Conservation (phyloP, 2,888 invertebrate species). For the Euplagia quadripunctaria region DNA sequence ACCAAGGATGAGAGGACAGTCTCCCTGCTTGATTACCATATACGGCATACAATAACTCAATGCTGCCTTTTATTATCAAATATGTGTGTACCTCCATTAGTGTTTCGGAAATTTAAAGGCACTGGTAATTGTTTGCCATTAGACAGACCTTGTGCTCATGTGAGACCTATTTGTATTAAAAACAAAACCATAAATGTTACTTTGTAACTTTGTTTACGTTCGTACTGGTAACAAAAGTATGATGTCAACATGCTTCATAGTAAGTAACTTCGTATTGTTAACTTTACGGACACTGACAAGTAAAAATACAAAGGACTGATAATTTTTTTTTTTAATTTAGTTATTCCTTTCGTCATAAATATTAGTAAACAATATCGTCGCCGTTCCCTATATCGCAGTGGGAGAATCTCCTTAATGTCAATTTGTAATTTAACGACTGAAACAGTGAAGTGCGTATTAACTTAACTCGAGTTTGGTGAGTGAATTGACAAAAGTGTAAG, state of each 20-base stretch:
- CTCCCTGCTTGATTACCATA: too few species aligned
- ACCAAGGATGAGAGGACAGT: too few species aligned
- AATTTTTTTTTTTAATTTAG: too few species aligned
- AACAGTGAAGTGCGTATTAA: conserved; percentile 1
- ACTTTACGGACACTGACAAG: too few species aligned
- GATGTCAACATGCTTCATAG: neutral
- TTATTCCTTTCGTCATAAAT: neutral
- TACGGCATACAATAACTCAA: too few species aligned
- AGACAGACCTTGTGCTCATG: neutral
- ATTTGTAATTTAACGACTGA: neutral
- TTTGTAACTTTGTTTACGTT: too few species aligned
- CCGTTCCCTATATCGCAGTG: neutral
- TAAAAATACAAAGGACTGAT: too few species aligned
- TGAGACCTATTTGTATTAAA: too few species aligned
- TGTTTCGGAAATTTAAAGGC: neutral
- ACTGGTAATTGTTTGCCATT: neutral
- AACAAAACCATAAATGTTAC: too few species aligned
- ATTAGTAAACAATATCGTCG: neutral
- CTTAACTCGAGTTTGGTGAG: neutral
- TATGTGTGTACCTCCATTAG: too few species aligned
- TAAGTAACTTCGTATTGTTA: neutral
- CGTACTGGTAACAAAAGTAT: too few species aligned
- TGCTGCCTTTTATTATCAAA: too few species aligned
- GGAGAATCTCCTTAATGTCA: conserved; percentile 1
- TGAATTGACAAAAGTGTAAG: neutral